Evolutionary conservation across 2,888 invertebrate genomes (phyloP).

Genomic region (Macrosoma leucophasiata): DNA sequence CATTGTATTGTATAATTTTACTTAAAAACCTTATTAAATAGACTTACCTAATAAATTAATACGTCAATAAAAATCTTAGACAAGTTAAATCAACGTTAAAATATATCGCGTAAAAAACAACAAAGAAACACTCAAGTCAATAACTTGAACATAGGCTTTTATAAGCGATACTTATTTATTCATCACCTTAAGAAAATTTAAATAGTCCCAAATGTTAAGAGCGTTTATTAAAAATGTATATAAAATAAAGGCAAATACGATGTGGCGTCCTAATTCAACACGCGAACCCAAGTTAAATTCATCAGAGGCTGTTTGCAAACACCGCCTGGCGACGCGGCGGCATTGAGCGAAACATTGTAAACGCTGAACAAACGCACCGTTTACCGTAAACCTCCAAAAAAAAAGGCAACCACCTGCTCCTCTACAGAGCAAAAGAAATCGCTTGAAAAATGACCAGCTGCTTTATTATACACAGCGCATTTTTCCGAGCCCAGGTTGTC

Average conservation of each 20-base stretch:
- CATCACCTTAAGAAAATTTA: no score
- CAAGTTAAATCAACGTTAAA: no score
- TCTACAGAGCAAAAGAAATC: constrained; percentile 69
- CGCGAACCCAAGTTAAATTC: constrained; percentile 53
- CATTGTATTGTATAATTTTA: no score
- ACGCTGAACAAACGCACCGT: constrained; percentile 55
- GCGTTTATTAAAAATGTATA: no score
- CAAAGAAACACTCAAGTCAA: no score
- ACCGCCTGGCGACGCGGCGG: constrained; percentile 36
- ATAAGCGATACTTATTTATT: no score
- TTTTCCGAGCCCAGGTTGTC: constrained; percentile 74
- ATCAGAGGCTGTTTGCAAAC: constrained; percentile 58
- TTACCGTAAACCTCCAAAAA: constrained; percentile 38
- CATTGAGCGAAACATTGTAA: constrained; percentile 32
- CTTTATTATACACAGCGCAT: constrained; percentile 70
- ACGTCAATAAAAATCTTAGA: no score
- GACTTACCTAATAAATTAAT: no score
- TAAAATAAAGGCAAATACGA: constrained; percentile 34
- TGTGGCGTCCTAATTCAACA: constrained; percentile 60
- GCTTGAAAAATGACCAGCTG: constrained; percentile 76
- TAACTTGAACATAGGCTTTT: no score
- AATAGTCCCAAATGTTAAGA: no score
- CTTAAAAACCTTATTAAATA: no score
- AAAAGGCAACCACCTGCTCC: constrained; percentile 49
- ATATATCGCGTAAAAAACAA: no score